Percentiles rank a stretch among this genome's conserved stretches.
These are phyloP conservation scores for Tachuris rubrigastra DNA, from an alignment of 2,113 vertebrate genomes.

Conservation along the genomic window DNA sequence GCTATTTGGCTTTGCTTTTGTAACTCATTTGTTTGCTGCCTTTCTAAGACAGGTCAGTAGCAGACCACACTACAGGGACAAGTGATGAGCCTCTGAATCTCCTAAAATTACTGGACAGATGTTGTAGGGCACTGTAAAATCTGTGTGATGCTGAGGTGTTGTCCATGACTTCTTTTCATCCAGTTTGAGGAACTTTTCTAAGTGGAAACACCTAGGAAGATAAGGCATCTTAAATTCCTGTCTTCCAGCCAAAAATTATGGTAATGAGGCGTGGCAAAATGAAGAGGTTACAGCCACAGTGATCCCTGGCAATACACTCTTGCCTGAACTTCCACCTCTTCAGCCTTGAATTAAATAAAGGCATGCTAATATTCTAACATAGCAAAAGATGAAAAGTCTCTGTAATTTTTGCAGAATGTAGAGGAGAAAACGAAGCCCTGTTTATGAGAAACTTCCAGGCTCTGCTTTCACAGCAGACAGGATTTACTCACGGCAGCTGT, in stretches of 20 bases:
- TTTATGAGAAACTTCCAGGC: not conserved
- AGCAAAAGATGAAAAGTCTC: not conserved
- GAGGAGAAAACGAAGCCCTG: not conserved
- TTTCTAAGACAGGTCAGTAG: not conserved
- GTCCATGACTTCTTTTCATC: not conserved
- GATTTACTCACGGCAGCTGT: not conserved
- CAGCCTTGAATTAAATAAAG: not conserved
- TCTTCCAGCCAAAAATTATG: not conserved
- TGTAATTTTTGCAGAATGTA: not conserved
- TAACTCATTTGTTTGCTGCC: not conserved
- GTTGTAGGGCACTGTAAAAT: not conserved
- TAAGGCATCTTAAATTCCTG: not conserved
- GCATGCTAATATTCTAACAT: not conserved
- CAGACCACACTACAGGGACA: not conserved
- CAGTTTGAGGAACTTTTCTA: not conserved
- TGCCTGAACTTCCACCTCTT: not conserved
- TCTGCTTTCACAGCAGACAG: not conserved
- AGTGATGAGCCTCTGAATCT: not conserved
- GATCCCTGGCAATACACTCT: not conserved
- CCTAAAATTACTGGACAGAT: not conserved
- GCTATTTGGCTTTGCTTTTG: not conserved
- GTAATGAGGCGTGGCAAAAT: not conserved
- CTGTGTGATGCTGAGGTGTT: not conserved
- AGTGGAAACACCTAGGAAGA: not conserved
- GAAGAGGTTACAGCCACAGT: not conserved